Percentiles rank a stretch among this genome's conserved stretches.
These are phyloP conservation scores for Atethmia centrago DNA, from an alignment of 2,888 invertebrate genomes.

Conservation along the genomic window DNA sequence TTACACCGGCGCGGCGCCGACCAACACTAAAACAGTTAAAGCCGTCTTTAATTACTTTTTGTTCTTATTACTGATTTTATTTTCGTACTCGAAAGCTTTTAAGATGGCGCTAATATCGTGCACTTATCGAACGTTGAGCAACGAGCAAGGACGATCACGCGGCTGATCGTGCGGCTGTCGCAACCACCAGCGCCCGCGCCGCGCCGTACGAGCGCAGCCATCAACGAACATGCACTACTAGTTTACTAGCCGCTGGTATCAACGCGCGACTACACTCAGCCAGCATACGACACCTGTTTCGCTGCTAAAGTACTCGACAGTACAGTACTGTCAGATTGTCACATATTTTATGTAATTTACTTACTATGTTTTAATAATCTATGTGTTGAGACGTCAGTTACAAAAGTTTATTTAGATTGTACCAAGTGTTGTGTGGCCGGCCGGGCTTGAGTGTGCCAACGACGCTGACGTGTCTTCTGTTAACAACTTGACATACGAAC, in stretches of 20 bases:
- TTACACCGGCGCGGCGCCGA: conserved; percentile 63
- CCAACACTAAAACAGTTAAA: conserved; percentile 77
- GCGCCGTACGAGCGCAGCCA: conserved; percentile 25
- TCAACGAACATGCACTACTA: conserved; percentile 54
- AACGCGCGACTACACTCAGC: conserved; percentile 17
- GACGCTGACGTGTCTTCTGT: conserved; percentile 12
- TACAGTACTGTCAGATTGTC: conserved; percentile 6
- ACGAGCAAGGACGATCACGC: conserved; percentile 84
- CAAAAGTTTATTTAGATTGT: conserved; percentile 27
- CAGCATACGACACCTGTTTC: conserved; percentile 48
- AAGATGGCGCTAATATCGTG: conserved; percentile 82
- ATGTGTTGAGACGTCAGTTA: conserved; percentile 12
- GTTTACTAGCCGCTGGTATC: conserved; percentile 28
- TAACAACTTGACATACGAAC: not conserved
- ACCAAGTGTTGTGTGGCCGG: conserved; percentile 22
- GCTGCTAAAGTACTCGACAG: conserved; percentile 18
- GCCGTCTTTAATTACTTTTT: conserved; percentile 82
- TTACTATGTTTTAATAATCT: conserved; percentile 12
- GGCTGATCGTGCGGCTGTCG: conserved; percentile 71
- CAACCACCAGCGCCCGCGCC: conserved; percentile 62
- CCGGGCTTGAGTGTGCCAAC: conserved; percentile 5
- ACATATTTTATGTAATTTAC: conserved; percentile 30
- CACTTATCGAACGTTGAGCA: conserved; percentile 84
- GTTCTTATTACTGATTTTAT: conserved; percentile 77
- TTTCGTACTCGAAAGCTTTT: conserved; percentile 82